Evolutionary conservation across 2,888 invertebrate genomes (phyloP).

Genomic region (Clepsis dumicolana): DNA sequence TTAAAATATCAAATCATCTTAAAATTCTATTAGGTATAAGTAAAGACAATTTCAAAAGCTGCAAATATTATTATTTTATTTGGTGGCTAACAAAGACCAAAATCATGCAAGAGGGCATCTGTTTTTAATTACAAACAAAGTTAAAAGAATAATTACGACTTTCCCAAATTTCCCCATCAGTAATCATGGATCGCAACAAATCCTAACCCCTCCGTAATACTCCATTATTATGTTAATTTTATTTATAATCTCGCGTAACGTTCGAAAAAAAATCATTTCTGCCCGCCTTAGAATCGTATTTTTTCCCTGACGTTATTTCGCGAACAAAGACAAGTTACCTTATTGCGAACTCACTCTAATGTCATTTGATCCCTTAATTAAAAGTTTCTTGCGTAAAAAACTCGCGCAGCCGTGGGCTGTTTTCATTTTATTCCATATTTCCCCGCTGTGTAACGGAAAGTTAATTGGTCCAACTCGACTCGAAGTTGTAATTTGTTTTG

Average conservation of each 20-base stretch:
- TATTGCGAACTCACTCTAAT: slow-evolving; percentile 79
- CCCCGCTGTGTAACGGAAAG: slow-evolving; percentile 81
- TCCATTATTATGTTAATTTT: slow-evolving; percentile 33
- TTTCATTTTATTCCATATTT: slow-evolving; percentile 84
- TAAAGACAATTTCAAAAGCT: too few species aligned
- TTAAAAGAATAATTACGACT: neutral
- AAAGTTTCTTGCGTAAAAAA: slow-evolving; percentile 80
- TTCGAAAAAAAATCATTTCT: slow-evolving; percentile 29
- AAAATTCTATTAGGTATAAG: neutral
- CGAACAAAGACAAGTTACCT: slow-evolving; percentile 76
- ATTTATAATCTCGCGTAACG: slow-evolving; percentile 27
- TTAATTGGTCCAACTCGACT: slow-evolving; percentile 83
- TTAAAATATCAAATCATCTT: neutral
- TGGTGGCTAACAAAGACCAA: neutral
- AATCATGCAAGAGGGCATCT: neutral
- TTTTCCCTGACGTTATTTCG: slow-evolving; percentile 60
- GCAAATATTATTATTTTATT: too few species aligned
- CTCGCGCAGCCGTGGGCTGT: slow-evolving; percentile 70
- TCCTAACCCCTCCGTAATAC: neutral
- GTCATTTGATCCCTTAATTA: slow-evolving; percentile 86
- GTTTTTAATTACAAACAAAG: neutral
- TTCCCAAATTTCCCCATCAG: neutral
- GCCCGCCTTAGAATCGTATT: slow-evolving; percentile 8
- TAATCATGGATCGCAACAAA: slow-evolving; percentile 14
- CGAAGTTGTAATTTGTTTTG: slow-evolving; percentile 83